phyloP scores from a whole-genome alignment of 2,113 vertebrate genomes.

The Calyptomena viridis region DNA sequence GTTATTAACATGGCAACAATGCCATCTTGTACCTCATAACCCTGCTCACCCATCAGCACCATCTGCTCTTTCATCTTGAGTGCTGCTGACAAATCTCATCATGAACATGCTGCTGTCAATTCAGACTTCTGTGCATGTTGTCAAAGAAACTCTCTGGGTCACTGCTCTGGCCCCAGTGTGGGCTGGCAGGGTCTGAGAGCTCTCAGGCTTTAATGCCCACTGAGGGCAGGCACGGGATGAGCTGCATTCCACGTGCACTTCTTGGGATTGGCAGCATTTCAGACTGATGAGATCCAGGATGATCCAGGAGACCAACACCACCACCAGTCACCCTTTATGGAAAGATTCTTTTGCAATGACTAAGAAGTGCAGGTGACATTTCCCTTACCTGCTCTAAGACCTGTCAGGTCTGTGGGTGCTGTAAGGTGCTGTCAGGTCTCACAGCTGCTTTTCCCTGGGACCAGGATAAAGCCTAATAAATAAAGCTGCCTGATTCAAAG shows the following conservation, averaged over 20 bases:
- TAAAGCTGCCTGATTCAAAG: background rate
- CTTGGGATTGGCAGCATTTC: background rate
- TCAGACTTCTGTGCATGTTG: background rate
- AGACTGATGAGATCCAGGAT: rapidly evolving
- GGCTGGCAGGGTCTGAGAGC: background rate
- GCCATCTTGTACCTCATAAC: slow-evolving; percentile 29
- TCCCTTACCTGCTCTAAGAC: background rate
- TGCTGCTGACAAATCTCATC: background rate
- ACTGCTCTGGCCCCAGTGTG: background rate
- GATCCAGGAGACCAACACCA: background rate
- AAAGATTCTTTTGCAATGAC: background rate
- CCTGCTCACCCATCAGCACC: slow-evolving; percentile 28
- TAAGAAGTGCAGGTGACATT: background rate
- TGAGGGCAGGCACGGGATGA: background rate
- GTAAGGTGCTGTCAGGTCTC: background rate
- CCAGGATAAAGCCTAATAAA: background rate
- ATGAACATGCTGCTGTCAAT: slow-evolving; percentile 1
- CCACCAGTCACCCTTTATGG: background rate
- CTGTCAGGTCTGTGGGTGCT: background rate
- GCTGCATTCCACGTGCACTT: rapidly evolving
- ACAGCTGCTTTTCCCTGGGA: background rate
- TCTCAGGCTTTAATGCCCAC: background rate
- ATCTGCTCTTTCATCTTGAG: slow-evolving; percentile 56
- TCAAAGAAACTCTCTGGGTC: background rate
- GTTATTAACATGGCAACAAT: slow-evolving; percentile 37